These are phyloP conservation scores for Phasianus colchicus DNA, from an alignment of 2,113 vertebrate genomes.

Conservation along the genomic window DNA sequence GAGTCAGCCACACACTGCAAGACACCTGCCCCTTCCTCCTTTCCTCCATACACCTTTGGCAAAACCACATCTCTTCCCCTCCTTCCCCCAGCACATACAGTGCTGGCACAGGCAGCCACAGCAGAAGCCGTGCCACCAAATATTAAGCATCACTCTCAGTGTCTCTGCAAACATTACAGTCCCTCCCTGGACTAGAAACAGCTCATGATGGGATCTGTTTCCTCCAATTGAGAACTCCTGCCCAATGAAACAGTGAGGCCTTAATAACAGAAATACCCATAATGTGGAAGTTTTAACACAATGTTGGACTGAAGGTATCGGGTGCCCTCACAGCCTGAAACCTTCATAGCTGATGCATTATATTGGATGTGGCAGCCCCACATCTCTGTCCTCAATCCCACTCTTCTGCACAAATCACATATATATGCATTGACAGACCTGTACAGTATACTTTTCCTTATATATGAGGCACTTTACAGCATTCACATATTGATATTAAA, in stretches of 20 bases:
- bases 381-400: not conserved
- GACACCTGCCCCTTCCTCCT: not conserved
- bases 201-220: rapidly evolving
- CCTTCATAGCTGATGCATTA: not conserved
- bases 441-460: not conserved
- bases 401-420: not conserved
- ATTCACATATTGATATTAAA: not conserved
- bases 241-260: not conserved
- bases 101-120: not conserved
- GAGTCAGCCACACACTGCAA: not conserved
- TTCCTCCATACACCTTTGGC: not conserved
- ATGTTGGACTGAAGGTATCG: not conserved
- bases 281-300: rapidly evolving
- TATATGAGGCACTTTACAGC: not conserved
- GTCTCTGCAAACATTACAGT: not conserved
- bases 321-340: not conserved
- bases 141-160: not conserved
- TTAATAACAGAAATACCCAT: not conserved
- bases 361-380: not conserved
- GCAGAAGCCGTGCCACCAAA: rapidly evolving
- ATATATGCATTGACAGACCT: rapidly evolving
- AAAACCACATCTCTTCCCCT: rapidly evolving
- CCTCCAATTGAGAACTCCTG: not conserved
- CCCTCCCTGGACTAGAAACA: not conserved
- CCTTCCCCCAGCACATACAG: rapidly evolving